A percentile compares a stretch with the other conserved stretches of the same genome.
Conservation (phyloP, 2,797 vertebrate genomes). For the Harpagifer antarcticus region DNA sequence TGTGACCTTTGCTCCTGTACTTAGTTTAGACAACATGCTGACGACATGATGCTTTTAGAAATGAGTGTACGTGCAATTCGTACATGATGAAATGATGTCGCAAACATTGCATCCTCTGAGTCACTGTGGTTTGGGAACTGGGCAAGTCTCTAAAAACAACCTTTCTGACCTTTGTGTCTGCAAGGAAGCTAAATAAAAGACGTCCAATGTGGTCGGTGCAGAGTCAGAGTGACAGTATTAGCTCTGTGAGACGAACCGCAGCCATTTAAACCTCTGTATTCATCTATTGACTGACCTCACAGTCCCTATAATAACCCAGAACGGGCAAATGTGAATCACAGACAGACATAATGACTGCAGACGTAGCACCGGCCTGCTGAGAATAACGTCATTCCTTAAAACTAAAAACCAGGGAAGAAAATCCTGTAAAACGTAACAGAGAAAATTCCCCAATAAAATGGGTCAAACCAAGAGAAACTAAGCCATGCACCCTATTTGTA, state of each 20-base stretch:
- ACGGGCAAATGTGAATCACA: constrained; percentile 6
- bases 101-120: constrained; percentile 31
- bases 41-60: too few relatives aligned
- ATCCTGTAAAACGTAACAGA: neutral
- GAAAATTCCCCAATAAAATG: constrained; percentile 11
- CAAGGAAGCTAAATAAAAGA: constrained; percentile 54
- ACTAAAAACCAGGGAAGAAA: constrained; percentile 18
- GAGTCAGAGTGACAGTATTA: constrained; percentile 36
- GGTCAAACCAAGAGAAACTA: neutral
- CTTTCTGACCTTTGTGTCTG: constrained; percentile 36
- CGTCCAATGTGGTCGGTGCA: constrained; percentile 40
- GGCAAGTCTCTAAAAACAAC: constrained; percentile 35
- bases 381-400: constrained; percentile 19
- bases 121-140: constrained; percentile 43
- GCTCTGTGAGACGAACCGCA: constrained; percentile 28
- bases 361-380: neutral
- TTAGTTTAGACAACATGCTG: too few relatives aligned
- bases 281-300: constrained; percentile 30
- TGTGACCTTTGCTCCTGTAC: too few relatives aligned
- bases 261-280: constrained; percentile 26
- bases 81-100: constrained; percentile 35
- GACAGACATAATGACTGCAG: constrained; percentile 2
- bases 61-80: neutral
- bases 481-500: neutral
- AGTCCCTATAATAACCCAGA: constrained; percentile 30